A percentile compares a stretch with the other conserved stretches of the same genome.
Evolutionary conservation across 2,888 invertebrate species (phyloP).

Genomic region (Graphium colonna): DNA sequence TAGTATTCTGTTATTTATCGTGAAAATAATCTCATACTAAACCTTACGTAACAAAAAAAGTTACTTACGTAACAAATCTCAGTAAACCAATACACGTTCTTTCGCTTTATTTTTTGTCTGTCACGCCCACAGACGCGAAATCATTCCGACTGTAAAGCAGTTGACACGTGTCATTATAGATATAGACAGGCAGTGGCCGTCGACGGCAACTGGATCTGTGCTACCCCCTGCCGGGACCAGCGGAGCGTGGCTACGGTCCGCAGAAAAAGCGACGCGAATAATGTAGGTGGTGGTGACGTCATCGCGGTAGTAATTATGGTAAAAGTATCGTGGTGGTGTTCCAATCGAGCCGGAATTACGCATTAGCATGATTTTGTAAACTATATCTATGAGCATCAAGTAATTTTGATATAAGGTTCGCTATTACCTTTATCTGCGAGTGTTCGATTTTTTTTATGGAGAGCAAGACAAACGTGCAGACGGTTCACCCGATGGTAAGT

Average conservation of each 20-base stretch:
- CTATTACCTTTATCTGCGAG: conserved; percentile 8
- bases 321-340: conserved; percentile 47
- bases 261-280: conserved; percentile 37
- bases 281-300: conserved; percentile 49
- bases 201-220: conserved; percentile 24
- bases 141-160: conserved; percentile 11
- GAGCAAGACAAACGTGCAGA: no score
- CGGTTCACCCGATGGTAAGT: no score
- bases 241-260: conserved; percentile 39
- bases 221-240: conserved; percentile 41
- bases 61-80: no score
- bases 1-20: no score
- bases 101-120: no score
- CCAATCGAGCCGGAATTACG: conserved; percentile 30
- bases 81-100: no score
- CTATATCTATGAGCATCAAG: conserved; percentile 5
- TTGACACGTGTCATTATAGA: conserved; percentile 15
- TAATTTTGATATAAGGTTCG: no score
- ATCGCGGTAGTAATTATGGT: conserved; percentile 42
- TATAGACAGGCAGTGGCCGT: conserved; percentile 12
- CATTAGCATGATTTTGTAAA: conserved; percentile 23
- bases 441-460: no score
- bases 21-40: no score
- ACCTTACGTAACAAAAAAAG: no score
- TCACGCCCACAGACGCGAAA: no score